Percentiles rank a stretch among this genome's conserved stretches.
Conservation (phyloP, 2,888 invertebrate species). For the Acleris laterana region DNA sequence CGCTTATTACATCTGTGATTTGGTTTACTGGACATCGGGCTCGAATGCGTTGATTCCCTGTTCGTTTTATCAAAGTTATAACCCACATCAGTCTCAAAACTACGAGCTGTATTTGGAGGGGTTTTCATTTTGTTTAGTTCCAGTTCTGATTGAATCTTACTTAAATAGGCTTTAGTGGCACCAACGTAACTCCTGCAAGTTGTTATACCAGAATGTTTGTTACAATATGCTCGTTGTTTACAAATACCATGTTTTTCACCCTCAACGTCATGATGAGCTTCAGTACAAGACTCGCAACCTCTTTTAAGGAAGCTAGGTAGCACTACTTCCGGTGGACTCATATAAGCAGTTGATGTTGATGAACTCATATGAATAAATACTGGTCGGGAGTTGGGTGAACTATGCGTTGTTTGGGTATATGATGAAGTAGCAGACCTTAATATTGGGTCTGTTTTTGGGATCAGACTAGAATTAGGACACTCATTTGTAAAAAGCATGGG, state of each 20-base stretch:
- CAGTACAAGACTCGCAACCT: constrained; percentile 47
- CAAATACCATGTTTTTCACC: constrained; percentile 40
- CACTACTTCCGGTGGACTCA: constrained; percentile 79
- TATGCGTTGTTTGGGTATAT: constrained; percentile 69
- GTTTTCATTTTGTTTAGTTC: constrained; percentile 43
- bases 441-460: constrained; percentile 46
- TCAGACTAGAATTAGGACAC: constrained; percentile 45
- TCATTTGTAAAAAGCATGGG: constrained; percentile 50
- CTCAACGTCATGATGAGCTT: constrained; percentile 44
- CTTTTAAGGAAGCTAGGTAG: constrained; percentile 63
- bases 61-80: constrained; percentile 33
- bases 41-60: constrained; percentile 17
- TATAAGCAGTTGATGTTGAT: constrained; percentile 78
- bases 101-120: constrained; percentile 61
- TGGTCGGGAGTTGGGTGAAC: constrained; percentile 63
- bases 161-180: constrained; percentile 40
- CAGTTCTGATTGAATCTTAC: constrained; percentile 39
- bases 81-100: constrained; percentile 39
- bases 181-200: constrained; percentile 50
- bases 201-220: constrained; percentile 42
- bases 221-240: constrained; percentile 43
- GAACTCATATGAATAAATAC: constrained; percentile 74
- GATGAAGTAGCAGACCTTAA: constrained; percentile 62
- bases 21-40: constrained; percentile 34
- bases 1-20: constrained; percentile 46